A percentile compares a stretch with the other conserved stretches of the same genome.
Evolutionary conservation across 2,888 invertebrate genomes (phyloP).

Genomic region (Carcina quercana): DNA sequence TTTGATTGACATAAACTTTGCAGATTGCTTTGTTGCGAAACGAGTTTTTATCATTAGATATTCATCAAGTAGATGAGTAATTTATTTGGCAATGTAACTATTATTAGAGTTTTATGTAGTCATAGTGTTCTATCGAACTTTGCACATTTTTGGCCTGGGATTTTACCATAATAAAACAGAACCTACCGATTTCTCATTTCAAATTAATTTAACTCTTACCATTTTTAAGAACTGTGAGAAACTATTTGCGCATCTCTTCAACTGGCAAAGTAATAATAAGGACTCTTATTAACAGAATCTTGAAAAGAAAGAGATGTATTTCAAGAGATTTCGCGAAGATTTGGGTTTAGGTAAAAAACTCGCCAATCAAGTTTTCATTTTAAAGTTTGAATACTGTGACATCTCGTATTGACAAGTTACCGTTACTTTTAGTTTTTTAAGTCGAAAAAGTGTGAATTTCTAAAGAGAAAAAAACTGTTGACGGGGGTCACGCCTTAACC

Average conservation of each 20-base stretch:
- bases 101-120: too few species aligned
- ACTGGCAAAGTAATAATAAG: conserved; percentile 38
- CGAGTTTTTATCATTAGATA: conserved; percentile 46
- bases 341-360: conserved; percentile 46
- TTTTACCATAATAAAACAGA: too few species aligned
- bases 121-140: too few species aligned
- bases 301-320: conserved; percentile 46
- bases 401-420: conserved; percentile 54
- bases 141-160: too few species aligned
- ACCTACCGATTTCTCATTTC: not conserved
- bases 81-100: too few species aligned
- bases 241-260: conserved; percentile 34
- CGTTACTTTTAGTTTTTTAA: conserved; percentile 48
- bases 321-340: conserved; percentile 51
- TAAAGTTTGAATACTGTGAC: conserved; percentile 57
- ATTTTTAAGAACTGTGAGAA: conserved; percentile 50
- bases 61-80: conserved; percentile 29
- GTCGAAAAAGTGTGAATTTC: conserved; percentile 59
- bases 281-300: conserved; percentile 37
- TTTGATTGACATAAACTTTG: conserved; percentile 62
- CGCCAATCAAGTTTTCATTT: conserved; percentile 70
- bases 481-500: conserved; percentile 70
- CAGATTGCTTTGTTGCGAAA: conserved; percentile 30
- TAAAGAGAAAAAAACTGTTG: conserved; percentile 57
- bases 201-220: not conserved